Percentiles rank a stretch among this genome's conserved stretches.
These are phyloP conservation scores for Larimichthys crocea DNA, from an alignment of 2,113 vertebrate species.

Conservation along the genomic window DNA sequence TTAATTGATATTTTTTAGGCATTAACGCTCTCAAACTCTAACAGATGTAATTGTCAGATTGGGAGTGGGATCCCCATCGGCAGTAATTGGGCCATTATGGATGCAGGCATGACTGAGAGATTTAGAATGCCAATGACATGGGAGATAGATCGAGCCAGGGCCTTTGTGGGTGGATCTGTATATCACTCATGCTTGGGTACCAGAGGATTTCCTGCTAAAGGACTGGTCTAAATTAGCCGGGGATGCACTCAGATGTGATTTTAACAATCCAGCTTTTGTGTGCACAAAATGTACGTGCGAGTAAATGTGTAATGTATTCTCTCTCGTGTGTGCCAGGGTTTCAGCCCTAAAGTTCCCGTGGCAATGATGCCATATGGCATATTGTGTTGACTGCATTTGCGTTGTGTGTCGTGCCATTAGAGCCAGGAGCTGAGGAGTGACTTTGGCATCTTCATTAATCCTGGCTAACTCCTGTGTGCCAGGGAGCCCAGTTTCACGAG, in stretches of 20 bases:
- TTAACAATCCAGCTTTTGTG: conserved; percentile 52
- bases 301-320: conserved; percentile 43
- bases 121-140: conserved; percentile 78
- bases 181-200: conserved; percentile 75
- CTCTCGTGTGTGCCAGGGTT: conserved; percentile 33
- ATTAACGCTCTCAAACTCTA: conserved; percentile 85
- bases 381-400: conserved; percentile 63
- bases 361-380: conserved; percentile 76
- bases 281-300: conserved; percentile 23
- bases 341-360: conserved; percentile 55
- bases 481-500: conserved; percentile 49
- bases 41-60: conserved; percentile 86
- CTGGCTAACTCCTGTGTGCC: conserved; percentile 73
- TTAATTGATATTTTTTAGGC: conserved; percentile 88
- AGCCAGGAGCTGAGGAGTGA: conserved; percentile 66
- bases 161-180: conserved; percentile 71
- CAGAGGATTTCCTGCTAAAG: conserved; percentile 64
- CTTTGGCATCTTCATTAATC: conserved; percentile 81
- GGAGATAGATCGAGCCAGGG: conserved; percentile 70
- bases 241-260: conserved; percentile 60
- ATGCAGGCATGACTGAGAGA: conserved; percentile 83
- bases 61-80: conserved; percentile 81
- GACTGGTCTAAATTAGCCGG: conserved; percentile 50
- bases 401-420: conserved; percentile 70
- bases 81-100: conserved; percentile 87